These are phyloP conservation scores for Helicoverpa assulta DNA, from an alignment of 2,888 invertebrate species.

Conservation along the genomic window DNA sequence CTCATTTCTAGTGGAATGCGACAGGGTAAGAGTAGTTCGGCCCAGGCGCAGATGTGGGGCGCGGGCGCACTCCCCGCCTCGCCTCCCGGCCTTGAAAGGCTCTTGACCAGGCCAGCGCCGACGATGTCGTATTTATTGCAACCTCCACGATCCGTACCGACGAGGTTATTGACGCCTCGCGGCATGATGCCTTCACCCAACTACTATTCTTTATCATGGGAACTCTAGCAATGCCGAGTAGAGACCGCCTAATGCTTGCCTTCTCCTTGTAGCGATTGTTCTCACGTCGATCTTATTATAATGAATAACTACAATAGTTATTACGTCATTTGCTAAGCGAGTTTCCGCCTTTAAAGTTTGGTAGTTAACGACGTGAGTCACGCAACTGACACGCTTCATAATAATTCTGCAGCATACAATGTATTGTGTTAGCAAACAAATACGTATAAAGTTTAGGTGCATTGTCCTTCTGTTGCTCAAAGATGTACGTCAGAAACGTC, in stretches of 20 bases:
- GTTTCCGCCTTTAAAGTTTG: slow-evolving; percentile 89
- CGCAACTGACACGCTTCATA: slow-evolving; percentile 82
- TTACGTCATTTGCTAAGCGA: slow-evolving; percentile 87
- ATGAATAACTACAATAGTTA: slow-evolving; percentile 88
- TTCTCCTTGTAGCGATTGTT: slow-evolving; percentile 86
- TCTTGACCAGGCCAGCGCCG: slow-evolving; percentile 89
- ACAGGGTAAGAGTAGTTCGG: slow-evolving; percentile 79
- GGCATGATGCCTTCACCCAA: slow-evolving; percentile 73
- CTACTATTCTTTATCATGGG: slow-evolving; percentile 81
- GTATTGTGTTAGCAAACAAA: slow-evolving; percentile 65
- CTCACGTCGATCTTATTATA: slow-evolving; percentile 87
- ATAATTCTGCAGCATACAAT: slow-evolving; percentile 77
- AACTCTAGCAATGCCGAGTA: slow-evolving; percentile 72
- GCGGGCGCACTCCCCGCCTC: slow-evolving; percentile 86
- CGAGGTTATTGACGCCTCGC: slow-evolving; percentile 89
- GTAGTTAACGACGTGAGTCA: slow-evolving; percentile 87
- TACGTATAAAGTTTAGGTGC: slow-evolving; percentile 65
- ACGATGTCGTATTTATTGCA: slow-evolving; percentile 89
- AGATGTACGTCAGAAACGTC: slow-evolving; percentile 44
- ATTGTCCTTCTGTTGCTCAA: slow-evolving; percentile 70
- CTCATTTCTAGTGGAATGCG: slow-evolving; percentile 80
- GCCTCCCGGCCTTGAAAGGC: slow-evolving; percentile 90
- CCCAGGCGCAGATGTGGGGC: slow-evolving; percentile 85
- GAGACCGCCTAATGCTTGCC: slow-evolving; percentile 74
- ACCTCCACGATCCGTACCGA: slow-evolving; percentile 88